These are phyloP conservation scores for Apamea epomidion DNA, from an alignment of 2,888 invertebrate species.

Conservation along the genomic window DNA sequence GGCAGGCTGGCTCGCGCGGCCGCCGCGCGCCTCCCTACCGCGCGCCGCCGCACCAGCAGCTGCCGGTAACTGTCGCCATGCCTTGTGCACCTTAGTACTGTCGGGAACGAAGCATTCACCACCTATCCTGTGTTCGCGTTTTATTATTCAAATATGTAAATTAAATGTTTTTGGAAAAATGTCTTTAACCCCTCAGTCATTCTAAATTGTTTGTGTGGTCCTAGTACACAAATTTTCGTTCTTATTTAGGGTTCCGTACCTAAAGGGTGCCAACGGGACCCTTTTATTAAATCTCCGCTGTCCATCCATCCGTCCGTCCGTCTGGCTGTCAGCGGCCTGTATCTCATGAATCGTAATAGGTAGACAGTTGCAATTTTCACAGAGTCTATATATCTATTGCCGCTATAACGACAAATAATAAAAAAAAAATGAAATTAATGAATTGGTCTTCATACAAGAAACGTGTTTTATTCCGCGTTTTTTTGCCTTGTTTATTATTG, in stretches of 20 bases:
- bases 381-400: too few species aligned
- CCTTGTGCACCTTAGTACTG: neutral
- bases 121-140: neutral
- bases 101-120: neutral
- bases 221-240: neutral
- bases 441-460: too few species aligned
- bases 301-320: too few species aligned
- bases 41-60: constrained; percentile 79
- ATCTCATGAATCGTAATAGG: too few species aligned
- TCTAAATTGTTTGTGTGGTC: neutral
- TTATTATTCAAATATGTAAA: neutral
- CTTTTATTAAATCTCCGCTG: too few species aligned
- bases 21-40: constrained; percentile 80
- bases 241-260: neutral
- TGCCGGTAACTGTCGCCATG: constrained; percentile 36
- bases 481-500: neutral
- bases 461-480: neutral
- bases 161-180: neutral
- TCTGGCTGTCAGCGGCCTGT: too few species aligned
- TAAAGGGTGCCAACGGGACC: too few species aligned
- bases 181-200: too few species aligned
- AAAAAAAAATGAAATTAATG: too few species aligned
- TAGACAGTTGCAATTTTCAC: too few species aligned
- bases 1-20: constrained; percentile 74
- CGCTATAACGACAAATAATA: too few species aligned